Base-by-base conservation (phyloP, 2,113 vertebrate species). In the Lichenostomus cassidix region DNA sequence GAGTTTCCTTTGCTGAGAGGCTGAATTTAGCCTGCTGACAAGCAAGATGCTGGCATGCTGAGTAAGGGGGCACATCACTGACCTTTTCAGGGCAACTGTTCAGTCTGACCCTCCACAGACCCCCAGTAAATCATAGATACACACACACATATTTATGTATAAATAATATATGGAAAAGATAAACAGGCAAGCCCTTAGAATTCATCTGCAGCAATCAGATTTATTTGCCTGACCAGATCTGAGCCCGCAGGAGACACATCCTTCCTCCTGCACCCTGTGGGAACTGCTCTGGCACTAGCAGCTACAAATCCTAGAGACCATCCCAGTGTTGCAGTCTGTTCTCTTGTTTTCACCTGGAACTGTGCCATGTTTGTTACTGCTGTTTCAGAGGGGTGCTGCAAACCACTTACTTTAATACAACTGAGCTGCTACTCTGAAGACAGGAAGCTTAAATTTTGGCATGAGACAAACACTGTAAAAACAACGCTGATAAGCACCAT, bases 371-470 rank as follows among this genome's bases (percentile, higher is more conserved):
- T 82, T 87, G 25, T 18, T 74, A 49, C 31, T 58, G 67, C 82
- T 94, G 44, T 24, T 83, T 64, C 85, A 76, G 37, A 69, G 21
- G n/a, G 9, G 23, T 46, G 53, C 87, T 89, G 62, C 89, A 89
- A 91, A 85, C 20, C 7, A 3, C 81, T 94, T 49, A 15, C 50
- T 84, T 63, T 42, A 69, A 83, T 24, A 35, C 39, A 82, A 73
- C n/a, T 13, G 29, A 88, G 71, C 83, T 64, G 71, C 68, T 83
- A 3, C 69, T 88, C 71, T 63, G 37, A 52, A 88, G 71, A 78
- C 80, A 91, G 83, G 76, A 92, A 93, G 88, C 82, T 78, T 78
- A 44, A 64, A 42, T 74, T 95, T 47, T 81, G 69, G 73, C 53
- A 18, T 25, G 41, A 74, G 75, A 47, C 35, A 85, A 87, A 79